Conservation (phyloP, 2,797 vertebrate genomes). For the Sebastes itinus region DNA sequence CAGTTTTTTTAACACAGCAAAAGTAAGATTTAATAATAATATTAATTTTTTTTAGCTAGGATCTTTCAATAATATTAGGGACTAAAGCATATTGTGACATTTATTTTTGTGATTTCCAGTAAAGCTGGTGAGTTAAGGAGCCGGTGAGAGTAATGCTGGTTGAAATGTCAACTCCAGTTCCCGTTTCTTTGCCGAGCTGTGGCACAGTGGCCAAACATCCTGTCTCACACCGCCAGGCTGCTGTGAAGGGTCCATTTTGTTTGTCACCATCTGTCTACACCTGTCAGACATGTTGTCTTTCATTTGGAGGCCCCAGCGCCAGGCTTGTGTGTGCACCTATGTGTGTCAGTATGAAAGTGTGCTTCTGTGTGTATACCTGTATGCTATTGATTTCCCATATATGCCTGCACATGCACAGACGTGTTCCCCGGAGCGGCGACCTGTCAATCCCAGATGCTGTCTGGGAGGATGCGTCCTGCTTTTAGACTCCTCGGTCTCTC, state of each 20-base stretch:
- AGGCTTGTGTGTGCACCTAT: conserved; percentile 4
- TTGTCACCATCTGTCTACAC: conserved; percentile 63
- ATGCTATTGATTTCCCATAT: conserved; percentile 27
- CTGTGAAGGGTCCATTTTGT: conserved; percentile 54
- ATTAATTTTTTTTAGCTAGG: neutral
- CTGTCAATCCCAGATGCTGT: conserved; percentile 36
- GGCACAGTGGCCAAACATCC: conserved; percentile 40
- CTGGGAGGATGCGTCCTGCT: conserved; percentile 27
- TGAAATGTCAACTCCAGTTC: conserved; percentile 40
- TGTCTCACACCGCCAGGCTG: conserved; percentile 37
- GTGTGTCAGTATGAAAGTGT: neutral
- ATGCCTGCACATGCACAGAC: conserved; percentile 15
- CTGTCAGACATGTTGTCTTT: conserved; percentile 58
- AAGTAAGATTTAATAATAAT: neutral
- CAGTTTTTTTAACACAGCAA: neutral
- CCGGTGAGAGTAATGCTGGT: neutral
- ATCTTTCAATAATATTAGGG: neutral
- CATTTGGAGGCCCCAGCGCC: conserved; percentile 25
- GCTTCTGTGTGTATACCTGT: neutral
- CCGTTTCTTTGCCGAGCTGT: conserved; percentile 1
- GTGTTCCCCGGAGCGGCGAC: conserved; percentile 22
- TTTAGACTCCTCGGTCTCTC: conserved; percentile 17
- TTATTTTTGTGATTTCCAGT: neutral
- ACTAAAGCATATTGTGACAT: neutral
- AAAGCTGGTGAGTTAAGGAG: neutral